These are phyloP conservation scores for Bombus pascuorum DNA, from an alignment of 1,140 invertebrate genomes.

Conservation along the genomic window DNA sequence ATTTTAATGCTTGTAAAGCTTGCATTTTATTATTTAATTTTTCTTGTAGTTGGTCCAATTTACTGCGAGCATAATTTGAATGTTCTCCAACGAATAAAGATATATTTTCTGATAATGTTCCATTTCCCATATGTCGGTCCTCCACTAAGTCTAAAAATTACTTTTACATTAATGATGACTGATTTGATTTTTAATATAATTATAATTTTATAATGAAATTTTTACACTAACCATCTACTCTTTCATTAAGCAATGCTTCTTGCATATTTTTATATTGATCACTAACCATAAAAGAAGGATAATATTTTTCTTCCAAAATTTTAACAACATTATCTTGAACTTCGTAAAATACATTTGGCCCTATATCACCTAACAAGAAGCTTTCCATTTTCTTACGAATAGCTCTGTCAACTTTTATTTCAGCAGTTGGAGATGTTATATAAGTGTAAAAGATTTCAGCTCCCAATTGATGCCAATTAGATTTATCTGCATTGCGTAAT, in stretches of 20 bases:
- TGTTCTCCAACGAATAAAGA: slow-evolving; percentile 88
- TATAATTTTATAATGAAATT: neutral
- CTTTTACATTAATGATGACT: slow-evolving; percentile 15
- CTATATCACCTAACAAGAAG: slow-evolving; percentile 93
- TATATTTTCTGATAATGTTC: slow-evolving; percentile 72
- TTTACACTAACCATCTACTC: slow-evolving; percentile 81
- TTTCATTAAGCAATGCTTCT: slow-evolving; percentile 87
- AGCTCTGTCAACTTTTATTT: slow-evolving; percentile 90
- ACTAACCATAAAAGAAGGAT: slow-evolving; percentile 93
- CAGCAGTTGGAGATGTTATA: slow-evolving; percentile 89
- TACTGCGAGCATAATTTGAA: slow-evolving; percentile 91
- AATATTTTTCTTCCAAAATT: slow-evolving; percentile 93
- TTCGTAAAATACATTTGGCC: slow-evolving; percentile 94
- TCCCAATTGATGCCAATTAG: slow-evolving; percentile 92
- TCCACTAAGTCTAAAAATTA: slow-evolving; percentile 71
- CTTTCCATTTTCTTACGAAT: slow-evolving; percentile 92
- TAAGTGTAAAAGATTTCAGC: slow-evolving; percentile 95
- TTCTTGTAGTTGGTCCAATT: slow-evolving; percentile 91
- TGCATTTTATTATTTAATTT: slow-evolving; percentile 90
- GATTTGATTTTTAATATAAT: neutral
- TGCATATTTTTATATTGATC: slow-evolving; percentile 91
- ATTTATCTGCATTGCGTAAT: slow-evolving; percentile 87
- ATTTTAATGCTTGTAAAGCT: slow-evolving; percentile 90
- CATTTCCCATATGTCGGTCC: slow-evolving; percentile 73
- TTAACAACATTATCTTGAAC: slow-evolving; percentile 91